These are phyloP conservation scores for Emydoidea blandingii DNA, from an alignment of 2,797 vertebrate genomes.

Conservation along the genomic window DNA sequence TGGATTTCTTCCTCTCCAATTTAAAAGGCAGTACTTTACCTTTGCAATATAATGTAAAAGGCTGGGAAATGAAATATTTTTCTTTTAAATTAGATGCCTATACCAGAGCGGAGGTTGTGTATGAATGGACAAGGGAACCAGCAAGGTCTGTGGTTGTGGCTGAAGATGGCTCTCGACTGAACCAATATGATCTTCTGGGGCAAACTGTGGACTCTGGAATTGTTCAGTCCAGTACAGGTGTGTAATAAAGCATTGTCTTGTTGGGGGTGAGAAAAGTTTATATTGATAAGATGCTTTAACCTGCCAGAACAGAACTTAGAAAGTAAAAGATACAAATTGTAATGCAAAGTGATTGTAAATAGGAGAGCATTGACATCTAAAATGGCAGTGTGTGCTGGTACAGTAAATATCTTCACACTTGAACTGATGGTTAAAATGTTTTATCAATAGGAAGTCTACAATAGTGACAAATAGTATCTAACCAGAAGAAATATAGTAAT, in stretches of 20 bases:
- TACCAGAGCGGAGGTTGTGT: constrained; percentile 96
- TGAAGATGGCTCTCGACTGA: constrained; percentile 96
- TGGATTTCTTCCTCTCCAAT: background rate
- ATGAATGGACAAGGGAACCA: constrained; percentile 95
- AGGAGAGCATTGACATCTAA: background rate
- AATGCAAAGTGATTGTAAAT: background rate
- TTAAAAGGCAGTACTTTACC: background rate
- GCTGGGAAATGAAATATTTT: constrained; percentile 3
- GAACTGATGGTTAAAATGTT: background rate
- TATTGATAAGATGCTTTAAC: background rate
- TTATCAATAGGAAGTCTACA: background rate
- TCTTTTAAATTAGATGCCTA: constrained; percentile 90
- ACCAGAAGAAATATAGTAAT: background rate
- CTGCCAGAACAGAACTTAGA: background rate
- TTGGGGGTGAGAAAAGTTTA: background rate
- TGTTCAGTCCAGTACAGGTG: constrained; percentile 97
- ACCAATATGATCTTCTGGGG: constrained; percentile 97
- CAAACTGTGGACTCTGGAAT: constrained; percentile 97
- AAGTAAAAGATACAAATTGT: background rate
- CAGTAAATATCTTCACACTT: background rate
- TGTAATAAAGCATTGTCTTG: constrained; percentile 17
- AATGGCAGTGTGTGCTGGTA: background rate
- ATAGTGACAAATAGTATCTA: background rate
- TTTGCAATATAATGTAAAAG: background rate
- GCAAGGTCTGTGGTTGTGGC: constrained; percentile 96